Base-by-base conservation (phyloP, 2,888 invertebrate species). In the Priocnemis perturbator region DNA sequence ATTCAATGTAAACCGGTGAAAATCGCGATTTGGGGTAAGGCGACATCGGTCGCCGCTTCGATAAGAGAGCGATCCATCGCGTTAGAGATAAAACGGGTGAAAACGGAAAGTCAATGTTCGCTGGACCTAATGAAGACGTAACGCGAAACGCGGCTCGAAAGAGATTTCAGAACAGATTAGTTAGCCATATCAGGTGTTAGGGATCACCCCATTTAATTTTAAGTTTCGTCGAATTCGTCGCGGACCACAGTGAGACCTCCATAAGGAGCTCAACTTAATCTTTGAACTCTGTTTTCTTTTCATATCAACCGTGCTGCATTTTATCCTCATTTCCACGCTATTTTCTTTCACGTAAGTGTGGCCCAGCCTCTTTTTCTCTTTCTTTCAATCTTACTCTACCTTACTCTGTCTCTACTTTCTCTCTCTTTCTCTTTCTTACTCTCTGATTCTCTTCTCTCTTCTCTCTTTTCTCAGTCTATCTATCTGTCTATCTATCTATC, bases 281-380 rank as follows among this genome's bases (percentile, higher is more conserved):
- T 83, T 76, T 83, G 79, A 83, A 84, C 80, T 86, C 76, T 83
- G 81, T 82, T 83, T 84, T 86, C 83, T 87, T 87, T 87, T 86
- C 84, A 86, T 85, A 86, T 74, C 69, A 81, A 85, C 85, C 85
- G 82, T 85, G 87, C 87, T 85, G 87, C 84, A 86, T 87, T 87
- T 87, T 87, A 87, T 86, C 86, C 86, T 87, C 87, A 87, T 87
- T 87, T 87, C 87, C 86, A 86, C 87, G 87, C 85, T 87, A 86
- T 87, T 87, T 87, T 87, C 83, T 87, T 86, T 86, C 87, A 87
- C 87, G 87, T 87, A 87, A 87, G 86, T 87, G 85, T 86, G 86
- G 80, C 81, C 82, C 83, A 84, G 82, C 67, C 81, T 84, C 79
- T 83, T 76, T 82, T 78, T 84, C 74, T 81, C 73, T 81, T 72